Conservation (phyloP, 2,888 invertebrate genomes). For the Bugulina stolonifera region DNA sequence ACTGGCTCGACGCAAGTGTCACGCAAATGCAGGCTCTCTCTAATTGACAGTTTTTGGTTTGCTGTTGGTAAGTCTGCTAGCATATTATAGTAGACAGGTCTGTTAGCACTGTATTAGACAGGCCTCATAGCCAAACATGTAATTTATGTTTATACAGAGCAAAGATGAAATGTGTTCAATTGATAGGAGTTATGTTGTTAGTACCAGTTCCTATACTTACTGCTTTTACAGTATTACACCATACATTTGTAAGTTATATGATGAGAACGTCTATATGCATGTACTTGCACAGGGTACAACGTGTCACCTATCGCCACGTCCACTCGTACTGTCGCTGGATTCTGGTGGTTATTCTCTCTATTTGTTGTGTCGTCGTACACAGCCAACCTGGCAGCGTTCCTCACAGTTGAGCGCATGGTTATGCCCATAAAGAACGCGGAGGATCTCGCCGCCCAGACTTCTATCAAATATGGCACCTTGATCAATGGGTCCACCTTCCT, state of each 20-base stretch:
- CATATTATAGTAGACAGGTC: conserved; percentile 49
- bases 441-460: conserved; percentile 86
- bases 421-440: conserved; percentile 92
- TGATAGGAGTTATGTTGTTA: no score
- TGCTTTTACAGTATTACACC: no score
- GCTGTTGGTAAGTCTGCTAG: conserved; percentile 44
- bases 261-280: no score
- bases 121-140: no score
- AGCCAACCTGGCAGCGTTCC: conserved; percentile 92
- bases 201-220: no score
- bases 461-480: conserved; percentile 87
- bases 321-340: conserved; percentile 83
- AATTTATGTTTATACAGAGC: no score
- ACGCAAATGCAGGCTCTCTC: conserved; percentile 39
- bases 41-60: conserved; percentile 54
- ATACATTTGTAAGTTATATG: no score
- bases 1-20: not conserved
- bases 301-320: conserved; percentile 65
- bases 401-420: conserved; percentile 92
- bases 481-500: conserved; percentile 93
- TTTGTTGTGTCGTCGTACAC: conserved; percentile 98
- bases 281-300: conserved; percentile 42
- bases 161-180: no score
- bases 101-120: conserved; percentile 22
- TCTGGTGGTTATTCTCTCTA: conserved; percentile 98